phyloP scores from a whole-genome alignment of 2,797 vertebrate species.

The Notamacropus eugenii region DNA sequence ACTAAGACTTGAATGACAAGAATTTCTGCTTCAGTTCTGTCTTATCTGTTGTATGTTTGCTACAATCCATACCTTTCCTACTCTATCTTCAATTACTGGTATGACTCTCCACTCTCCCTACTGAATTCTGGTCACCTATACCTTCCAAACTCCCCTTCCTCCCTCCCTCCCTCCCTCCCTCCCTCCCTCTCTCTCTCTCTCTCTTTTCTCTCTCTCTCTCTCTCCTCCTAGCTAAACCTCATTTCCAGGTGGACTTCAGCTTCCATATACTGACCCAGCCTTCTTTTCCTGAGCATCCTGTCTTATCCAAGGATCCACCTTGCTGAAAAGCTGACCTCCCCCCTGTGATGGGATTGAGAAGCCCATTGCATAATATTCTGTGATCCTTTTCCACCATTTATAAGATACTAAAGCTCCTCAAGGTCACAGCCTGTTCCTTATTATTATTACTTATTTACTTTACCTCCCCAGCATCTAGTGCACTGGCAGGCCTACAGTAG shows the following conservation, averaged over 20 bases:
- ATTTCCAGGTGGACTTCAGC: neutral
- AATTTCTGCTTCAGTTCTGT: neutral
- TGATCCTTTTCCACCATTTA: neutral
- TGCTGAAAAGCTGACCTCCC: neutral
- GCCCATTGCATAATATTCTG: neutral
- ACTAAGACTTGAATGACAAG: neutral
- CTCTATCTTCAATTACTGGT: neutral
- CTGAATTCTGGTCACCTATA: neutral
- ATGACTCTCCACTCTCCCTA: neutral
- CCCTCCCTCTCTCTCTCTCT: too few species aligned
- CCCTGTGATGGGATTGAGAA: neutral
- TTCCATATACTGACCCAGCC: neutral
- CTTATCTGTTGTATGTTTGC: neutral
- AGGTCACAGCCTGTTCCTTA: conserved; percentile 18
- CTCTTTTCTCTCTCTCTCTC: neutral
- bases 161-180: too few species aligned
- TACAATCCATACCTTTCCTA: neutral
- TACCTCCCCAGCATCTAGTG: neutral
- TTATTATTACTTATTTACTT: neutral
- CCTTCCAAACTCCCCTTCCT: neutral
- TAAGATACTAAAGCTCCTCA: neutral
- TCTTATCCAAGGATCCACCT: neutral
- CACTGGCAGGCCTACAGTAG: neutral
- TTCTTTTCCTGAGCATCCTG: neutral
- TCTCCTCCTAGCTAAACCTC: neutral